Percentiles rank a stretch among this genome's conserved stretches.
Conservation (phyloP, 1,140 invertebrate genomes). For the Xylocopa sonorina region DNA sequence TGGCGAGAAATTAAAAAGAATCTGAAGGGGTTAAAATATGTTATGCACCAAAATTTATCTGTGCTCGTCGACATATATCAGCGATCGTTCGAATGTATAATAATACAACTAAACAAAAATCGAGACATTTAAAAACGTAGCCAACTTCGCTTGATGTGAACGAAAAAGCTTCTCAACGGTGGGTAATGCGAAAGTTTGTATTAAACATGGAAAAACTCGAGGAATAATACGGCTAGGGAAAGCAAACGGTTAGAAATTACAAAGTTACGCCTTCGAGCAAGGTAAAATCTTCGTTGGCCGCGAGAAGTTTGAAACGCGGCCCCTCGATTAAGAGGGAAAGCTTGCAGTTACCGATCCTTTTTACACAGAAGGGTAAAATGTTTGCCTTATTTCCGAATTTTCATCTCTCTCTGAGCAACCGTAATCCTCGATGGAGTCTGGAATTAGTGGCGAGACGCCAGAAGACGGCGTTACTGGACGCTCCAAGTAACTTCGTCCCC, state of each 20-base stretch:
- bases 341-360: not conserved
- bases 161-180: no score
- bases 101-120: no score
- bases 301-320: not conserved
- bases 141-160: no score
- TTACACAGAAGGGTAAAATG: not conserved
- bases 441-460: slow-evolving; percentile 38
- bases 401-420: slow-evolving; percentile 9
- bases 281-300: not conserved
- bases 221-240: not conserved
- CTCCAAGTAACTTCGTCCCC: slow-evolving; percentile 14
- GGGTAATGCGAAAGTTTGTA: not conserved
- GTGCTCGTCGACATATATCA: no score
- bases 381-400: slow-evolving; percentile 28
- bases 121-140: no score
- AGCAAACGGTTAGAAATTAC: not conserved
- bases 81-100: no score
- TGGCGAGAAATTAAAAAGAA: no score
- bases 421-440: slow-evolving; percentile 4
- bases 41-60: no score
- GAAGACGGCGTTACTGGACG: not conserved
- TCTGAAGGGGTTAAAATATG: no score
- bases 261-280: not conserved
- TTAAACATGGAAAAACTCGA: not conserved
- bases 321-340: not conserved